Evolutionary conservation across 2,888 invertebrate genomes (phyloP).

Genomic region (Corbicula japonica): DNA sequence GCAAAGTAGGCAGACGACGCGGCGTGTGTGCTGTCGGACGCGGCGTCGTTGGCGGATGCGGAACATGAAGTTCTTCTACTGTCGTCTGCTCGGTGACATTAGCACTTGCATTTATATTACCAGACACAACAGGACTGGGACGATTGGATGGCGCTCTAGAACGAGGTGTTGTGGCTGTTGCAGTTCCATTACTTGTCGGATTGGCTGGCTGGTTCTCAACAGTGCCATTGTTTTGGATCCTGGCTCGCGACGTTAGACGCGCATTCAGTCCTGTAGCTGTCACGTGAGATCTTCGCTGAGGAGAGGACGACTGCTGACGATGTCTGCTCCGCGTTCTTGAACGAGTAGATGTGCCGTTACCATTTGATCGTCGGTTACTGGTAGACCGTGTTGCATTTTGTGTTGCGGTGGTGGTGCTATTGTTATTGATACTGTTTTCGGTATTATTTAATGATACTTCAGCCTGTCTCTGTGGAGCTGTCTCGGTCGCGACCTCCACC

Average conservation of each 20-base stretch:
- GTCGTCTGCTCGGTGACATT: slow-evolving; percentile 26
- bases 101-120: background rate
- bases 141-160: background rate
- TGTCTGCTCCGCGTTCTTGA: slow-evolving; percentile 44
- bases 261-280: slow-evolving; percentile 46
- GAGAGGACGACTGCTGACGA: slow-evolving; percentile 42
- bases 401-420: background rate
- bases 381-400: slow-evolving; percentile 17
- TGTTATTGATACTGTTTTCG: slow-evolving; percentile 18
- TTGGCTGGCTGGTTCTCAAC: slow-evolving; percentile 2
- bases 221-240: slow-evolving; percentile 55
- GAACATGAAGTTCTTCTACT: slow-evolving; percentile 19
- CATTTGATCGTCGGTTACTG: slow-evolving; percentile 19
- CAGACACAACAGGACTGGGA: background rate
- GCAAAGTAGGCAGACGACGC: slow-evolving; percentile 71
- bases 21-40: slow-evolving; percentile 54
- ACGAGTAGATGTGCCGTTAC: slow-evolving; percentile 26
- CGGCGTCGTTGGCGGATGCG: slow-evolving; percentile 57
- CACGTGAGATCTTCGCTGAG: slow-evolving; percentile 43
- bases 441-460: slow-evolving; percentile 3
- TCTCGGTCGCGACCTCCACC: background rate
- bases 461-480: slow-evolving; percentile 2
- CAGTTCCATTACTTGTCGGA: background rate
- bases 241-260: slow-evolving; percentile 57
- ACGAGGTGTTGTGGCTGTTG: background rate